Conservation (phyloP, 2,113 vertebrate species). For the Calypte anna region DNA sequence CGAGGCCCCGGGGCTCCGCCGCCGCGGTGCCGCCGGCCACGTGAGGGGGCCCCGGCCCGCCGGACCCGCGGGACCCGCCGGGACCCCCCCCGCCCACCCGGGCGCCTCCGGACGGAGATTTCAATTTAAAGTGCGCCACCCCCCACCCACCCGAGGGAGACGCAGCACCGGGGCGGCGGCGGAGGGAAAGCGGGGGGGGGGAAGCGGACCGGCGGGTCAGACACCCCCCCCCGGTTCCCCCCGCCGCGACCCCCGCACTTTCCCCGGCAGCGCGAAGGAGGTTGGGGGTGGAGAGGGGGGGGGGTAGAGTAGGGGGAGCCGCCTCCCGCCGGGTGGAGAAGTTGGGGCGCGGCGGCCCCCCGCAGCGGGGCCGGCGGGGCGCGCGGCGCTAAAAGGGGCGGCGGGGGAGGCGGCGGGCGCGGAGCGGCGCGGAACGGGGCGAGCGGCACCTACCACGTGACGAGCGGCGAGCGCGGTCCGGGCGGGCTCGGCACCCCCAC, state of each 20-base stretch:
- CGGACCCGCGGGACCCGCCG: too few species aligned
- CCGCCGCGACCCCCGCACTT: neutral
- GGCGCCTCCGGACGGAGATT: conserved; percentile 30
- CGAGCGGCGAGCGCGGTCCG: conserved; percentile 86
- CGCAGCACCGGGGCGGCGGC: conserved; percentile 29
- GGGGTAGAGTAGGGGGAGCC: neutral
- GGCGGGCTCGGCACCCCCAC: conserved; percentile 85
- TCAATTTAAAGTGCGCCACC: conserved; percentile 75
- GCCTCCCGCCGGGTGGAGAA: conserved; percentile 33
- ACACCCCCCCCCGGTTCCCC: neutral
- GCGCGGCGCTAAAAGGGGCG: conserved; percentile 80
- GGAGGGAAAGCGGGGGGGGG: too few species aligned
- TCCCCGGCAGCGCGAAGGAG: neutral
- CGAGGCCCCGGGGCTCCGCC: neutral
- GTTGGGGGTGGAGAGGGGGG: neutral
- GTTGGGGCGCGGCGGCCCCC: conserved; percentile 12
- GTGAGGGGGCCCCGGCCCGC: neutral
- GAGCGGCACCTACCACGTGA: conserved; percentile 94
- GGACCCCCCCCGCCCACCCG: neutral
- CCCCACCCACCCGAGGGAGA: conserved; percentile 33
- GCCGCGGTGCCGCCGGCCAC: neutral
- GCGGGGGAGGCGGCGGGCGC: conserved; percentile 62
- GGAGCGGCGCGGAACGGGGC: conserved; percentile 74
- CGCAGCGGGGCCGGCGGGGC: conserved; percentile 20
- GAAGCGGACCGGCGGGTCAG: neutral